These are phyloP conservation scores for Folsomia manolachei DNA, from an alignment of 2,888 invertebrate species.

Conservation along the genomic window DNA sequence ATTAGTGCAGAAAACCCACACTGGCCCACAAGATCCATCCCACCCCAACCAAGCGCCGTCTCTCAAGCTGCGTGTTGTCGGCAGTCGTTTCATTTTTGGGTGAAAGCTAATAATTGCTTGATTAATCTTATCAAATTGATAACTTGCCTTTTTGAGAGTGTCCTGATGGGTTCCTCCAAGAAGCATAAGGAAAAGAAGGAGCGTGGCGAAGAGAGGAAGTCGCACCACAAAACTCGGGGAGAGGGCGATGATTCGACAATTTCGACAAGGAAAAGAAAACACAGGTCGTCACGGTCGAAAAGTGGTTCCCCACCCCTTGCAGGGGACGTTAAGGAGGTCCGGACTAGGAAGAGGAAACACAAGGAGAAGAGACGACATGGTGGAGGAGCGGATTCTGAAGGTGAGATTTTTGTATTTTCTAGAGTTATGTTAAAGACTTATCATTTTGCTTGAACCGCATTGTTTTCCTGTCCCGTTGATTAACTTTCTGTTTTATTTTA, in stretches of 20 bases:
- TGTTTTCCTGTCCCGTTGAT: background rate
- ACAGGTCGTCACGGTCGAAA: conserved; percentile 39
- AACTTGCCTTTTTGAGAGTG: conserved; percentile 43
- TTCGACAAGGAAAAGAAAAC: conserved; percentile 24
- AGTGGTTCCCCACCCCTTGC: conserved; percentile 30
- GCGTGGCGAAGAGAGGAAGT: conserved; percentile 23
- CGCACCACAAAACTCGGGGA: background rate
- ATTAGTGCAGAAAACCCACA: too few relatives aligned
- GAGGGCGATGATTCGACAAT: conserved; percentile 1
- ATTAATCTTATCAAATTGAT: background rate
- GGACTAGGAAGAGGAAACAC: conserved; percentile 24
- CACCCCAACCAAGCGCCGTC: background rate
- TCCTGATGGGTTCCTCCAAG: conserved; percentile 48
- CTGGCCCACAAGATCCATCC: too few relatives aligned
- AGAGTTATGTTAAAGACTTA: background rate
- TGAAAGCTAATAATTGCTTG: too few relatives aligned
- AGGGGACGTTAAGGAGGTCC: background rate
- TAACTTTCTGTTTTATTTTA: background rate
- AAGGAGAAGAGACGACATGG: conserved; percentile 37
- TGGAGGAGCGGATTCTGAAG: conserved; percentile 33
- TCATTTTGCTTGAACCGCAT: background rate
- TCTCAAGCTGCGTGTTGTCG: background rate
- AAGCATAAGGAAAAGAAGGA: conserved; percentile 52
- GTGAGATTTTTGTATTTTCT: conserved; percentile 20
- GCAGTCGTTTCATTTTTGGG: background rate